These are phyloP conservation scores for Aricia agestis DNA, from an alignment of 1,140 invertebrate species.

Conservation along the genomic window DNA sequence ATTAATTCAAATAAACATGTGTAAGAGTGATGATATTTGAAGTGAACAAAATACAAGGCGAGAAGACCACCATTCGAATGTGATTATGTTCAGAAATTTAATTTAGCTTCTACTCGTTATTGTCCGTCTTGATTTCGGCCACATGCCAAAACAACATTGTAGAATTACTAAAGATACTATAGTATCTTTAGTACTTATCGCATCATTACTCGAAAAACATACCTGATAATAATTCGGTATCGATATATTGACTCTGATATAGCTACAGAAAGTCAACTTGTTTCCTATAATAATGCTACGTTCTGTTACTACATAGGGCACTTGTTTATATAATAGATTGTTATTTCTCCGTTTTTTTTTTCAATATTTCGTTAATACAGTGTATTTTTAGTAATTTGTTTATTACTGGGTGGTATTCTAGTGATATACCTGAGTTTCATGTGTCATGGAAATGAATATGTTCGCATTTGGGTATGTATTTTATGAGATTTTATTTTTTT, in stretches of 20 bases:
- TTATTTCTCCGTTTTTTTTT: not conserved
- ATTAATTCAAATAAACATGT: too few species aligned
- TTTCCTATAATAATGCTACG: not conserved
- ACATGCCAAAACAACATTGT: too few species aligned
- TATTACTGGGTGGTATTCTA: not conserved
- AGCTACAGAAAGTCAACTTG: not conserved
- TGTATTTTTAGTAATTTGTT: not conserved
- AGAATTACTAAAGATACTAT: too few species aligned
- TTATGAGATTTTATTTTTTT: not conserved
- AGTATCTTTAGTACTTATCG: not conserved
- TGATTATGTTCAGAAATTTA: too few species aligned
- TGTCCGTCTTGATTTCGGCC: too few species aligned
- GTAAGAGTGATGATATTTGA: too few species aligned
- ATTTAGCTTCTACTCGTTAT: too few species aligned
- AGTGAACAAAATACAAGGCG: too few species aligned
- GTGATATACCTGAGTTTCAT: not conserved
- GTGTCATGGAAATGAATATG: not conserved
- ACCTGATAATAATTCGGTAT: slow-evolving; percentile 11
- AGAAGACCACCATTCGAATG: too few species aligned
- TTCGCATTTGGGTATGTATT: slow-evolving; percentile 5
- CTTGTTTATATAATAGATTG: not conserved
- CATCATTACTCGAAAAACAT: not conserved
- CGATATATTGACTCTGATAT: not conserved
- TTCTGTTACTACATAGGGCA: not conserved
- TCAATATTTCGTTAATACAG: not conserved